A percentile compares a stretch with the other conserved stretches of the same genome.
Evolutionary conservation across 2,888 invertebrate genomes (phyloP).

Genomic region (Stenichneumon culpator): DNA sequence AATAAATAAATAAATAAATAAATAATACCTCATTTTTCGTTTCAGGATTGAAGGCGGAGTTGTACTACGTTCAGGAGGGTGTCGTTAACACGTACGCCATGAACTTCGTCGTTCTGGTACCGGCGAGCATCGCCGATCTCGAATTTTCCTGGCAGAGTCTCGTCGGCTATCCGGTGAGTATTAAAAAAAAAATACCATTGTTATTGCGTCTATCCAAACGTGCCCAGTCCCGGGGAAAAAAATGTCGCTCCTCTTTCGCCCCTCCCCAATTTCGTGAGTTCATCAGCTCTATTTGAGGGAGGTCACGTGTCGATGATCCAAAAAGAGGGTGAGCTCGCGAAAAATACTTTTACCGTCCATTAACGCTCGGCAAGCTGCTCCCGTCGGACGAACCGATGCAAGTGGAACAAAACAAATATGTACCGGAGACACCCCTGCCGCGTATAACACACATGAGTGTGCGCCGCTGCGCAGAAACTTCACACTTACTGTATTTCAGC

Average conservation of each 20-base stretch:
- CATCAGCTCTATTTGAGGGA: constrained; percentile 58
- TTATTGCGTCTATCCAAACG: constrained; percentile 1
- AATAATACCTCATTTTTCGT: constrained; percentile 73
- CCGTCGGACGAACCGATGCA: constrained; percentile 58
- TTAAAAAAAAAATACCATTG: constrained; percentile 28
- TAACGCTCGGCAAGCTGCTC: constrained; percentile 66
- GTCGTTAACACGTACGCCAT: constrained; percentile 94
- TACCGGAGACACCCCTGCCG: constrained; percentile 20
- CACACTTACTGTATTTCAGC: constrained; percentile 33
- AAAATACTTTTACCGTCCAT: constrained; percentile 66
- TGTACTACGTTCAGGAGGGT: constrained; percentile 94
- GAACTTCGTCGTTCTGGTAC: constrained; percentile 93
- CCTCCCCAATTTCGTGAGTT: constrained; percentile 24
- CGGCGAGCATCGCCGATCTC: constrained; percentile 91
- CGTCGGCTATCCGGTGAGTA: constrained; percentile 90
- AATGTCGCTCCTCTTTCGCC: background rate
- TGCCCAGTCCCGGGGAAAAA: background rate
- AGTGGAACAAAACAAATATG: constrained; percentile 65
- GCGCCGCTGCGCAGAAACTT: constrained; percentile 45
- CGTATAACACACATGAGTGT: constrained; percentile 48
- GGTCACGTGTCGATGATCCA: constrained; percentile 62
- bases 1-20: background rate
- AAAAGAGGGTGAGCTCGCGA: constrained; percentile 37
- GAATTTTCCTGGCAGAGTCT: constrained; percentile 95
- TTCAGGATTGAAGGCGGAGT: constrained; percentile 91